Evolutionary conservation across 2,113 vertebrate genomes (phyloP), one percentile per base, ranked within the genome.

Genomic region (Pyrgilauda ruficollis): DNA sequence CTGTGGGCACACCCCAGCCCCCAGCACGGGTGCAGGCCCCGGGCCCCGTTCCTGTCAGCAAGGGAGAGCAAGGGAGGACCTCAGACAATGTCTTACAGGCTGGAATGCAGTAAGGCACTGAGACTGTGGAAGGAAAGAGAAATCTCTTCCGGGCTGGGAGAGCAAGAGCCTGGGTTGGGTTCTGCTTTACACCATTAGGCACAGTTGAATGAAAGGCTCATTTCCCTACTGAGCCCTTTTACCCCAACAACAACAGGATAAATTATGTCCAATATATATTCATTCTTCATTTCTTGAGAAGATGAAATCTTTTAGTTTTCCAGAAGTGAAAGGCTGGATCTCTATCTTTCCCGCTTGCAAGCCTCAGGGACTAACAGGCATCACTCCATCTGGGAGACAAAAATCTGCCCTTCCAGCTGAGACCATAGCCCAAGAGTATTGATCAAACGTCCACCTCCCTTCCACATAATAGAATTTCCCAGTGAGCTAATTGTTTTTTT

Each of bases 401-500:
- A 93, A 95, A 91, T 94, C 87, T 94, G 94, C 79, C 89, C 89
- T 91, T 90, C 73, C 82, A 93, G 90, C 76, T 95, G 92, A 88
- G 87, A 92, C 81, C 58, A 37, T 58, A 95, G 75, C 93, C 96
- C 92, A 73, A 1, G 2, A 83, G 77, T 93, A 97, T 96, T 93
- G 97, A 97, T 95, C 94, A 95, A 91, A 87, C 2, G 1, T 94
- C 96, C 92, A 94, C 94, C 90, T 96, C 92, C 41, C 59, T 87
- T 93, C 73, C 43, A 92, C 70, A 89, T 96, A 96, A 96, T 94
- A 97, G 93, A 94, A 94, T 96, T 94, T 96, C 89, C 88, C 30
- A 1, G 67, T 46, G 83, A 95, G 93, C 92, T 97, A 96, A 97
- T 96, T 95, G 97, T 96, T 97, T 96, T 97, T 97, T 80, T 41